Percentiles rank a stretch among this genome's conserved stretches.
phyloP scores from a whole-genome alignment of 2,797 vertebrate species.

The Melanogrammus aeglefinus region DNA sequence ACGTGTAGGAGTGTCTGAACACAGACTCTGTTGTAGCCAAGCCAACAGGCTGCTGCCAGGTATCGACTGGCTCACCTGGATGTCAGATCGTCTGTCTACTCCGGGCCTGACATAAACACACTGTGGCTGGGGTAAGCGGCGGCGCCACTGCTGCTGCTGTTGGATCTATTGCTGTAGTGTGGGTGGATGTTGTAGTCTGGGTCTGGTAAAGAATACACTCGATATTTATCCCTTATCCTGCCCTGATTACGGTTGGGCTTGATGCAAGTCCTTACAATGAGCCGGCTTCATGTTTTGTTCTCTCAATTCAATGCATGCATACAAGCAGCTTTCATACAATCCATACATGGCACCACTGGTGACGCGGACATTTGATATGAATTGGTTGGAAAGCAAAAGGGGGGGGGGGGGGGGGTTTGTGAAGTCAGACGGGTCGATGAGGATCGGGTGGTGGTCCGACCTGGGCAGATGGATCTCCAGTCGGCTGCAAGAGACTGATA shows the following conservation, averaged over 20 bases:
- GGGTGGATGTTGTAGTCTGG: background rate
- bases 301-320: background rate
- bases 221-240: background rate
- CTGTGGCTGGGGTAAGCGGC: background rate
- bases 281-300: background rate
- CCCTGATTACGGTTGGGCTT: background rate
- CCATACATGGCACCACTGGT: background rate
- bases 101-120: background rate
- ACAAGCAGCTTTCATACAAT: background rate
- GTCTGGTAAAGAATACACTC: background rate
- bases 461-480: background rate
- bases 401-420: background rate
- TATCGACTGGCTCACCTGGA: background rate
- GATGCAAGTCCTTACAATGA: background rate
- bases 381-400: background rate
- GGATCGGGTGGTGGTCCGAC: background rate
- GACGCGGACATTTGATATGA: background rate
- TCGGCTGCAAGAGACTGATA: background rate
- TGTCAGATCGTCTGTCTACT: background rate
- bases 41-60: background rate
- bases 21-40: background rate
- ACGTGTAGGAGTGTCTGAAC: background rate
- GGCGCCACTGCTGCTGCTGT: background rate
- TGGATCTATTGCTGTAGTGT: background rate
- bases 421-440: background rate